Evolutionary conservation across 2,113 vertebrate genomes (phyloP), one percentile per base, ranked within the genome.

Genomic region (Stercorarius parasiticus): DNA sequence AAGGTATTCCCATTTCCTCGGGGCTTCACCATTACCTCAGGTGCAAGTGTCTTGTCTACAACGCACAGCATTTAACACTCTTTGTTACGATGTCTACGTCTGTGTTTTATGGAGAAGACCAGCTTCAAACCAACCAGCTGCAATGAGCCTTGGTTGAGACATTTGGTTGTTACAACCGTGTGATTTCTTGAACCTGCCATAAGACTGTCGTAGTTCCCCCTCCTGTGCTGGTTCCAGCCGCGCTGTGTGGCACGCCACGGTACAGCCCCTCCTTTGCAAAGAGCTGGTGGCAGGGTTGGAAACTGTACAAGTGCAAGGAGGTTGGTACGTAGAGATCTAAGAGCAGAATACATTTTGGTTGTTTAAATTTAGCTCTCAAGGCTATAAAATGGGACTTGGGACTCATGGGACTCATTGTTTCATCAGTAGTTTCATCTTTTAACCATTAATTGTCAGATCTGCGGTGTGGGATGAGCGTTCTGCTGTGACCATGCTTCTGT

Each of bases 391-490:
- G 73, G 88, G 93, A 88, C 93, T 92, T 82, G 71, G 58, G 80
- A 65, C 96, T 93, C 93, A 6, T 5, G 74, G 70, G 93, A 94
- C 82, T 95, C 30, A 72, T 90, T 95, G 95, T 83, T 96, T 90
- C 82, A 83, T 96, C 74, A 15, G 82, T 64, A 88, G 95, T 95
- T 94, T 97, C 74, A 90, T 97, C 89, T 96, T 97, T 95, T 96
- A 97, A 94, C 97, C 89, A 91, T 97, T 95, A 95, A 95, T 97
- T 94, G 93, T 91, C 91, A 96, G 91, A 89, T 69, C 69, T 42
- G 89, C 2, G 6, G 64, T 93, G 91, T 91, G 84, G 93, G 94
- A 90, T 90, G 82, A 93, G 84, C 2, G 82, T 91, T 96, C 95
- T 96, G 94, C 95, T 93, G 91, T 88, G 93, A 66, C 93, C 66